Conservation (phyloP, 2,797 vertebrate species). For the Nasua narica region DNA sequence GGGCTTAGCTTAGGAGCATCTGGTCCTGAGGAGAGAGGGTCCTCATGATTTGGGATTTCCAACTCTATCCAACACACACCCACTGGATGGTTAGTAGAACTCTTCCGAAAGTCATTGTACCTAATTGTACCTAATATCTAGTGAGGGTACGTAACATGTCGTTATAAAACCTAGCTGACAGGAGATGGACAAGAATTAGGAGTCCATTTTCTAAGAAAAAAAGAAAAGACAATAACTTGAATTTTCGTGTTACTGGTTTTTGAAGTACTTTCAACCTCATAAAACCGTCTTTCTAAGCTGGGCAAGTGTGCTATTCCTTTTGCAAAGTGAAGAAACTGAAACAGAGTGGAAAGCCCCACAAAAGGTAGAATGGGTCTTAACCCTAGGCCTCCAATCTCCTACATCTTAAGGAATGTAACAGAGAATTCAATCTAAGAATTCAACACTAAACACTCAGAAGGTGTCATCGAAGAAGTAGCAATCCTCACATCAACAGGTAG, state of each 20-base stretch:
- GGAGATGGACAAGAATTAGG: background rate
- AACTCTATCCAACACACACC: background rate
- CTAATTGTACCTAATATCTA: background rate
- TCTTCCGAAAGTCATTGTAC: background rate
- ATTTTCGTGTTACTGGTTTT: background rate
- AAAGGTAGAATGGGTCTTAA: background rate
- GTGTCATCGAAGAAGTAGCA: background rate
- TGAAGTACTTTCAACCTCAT: constrained; percentile 20
- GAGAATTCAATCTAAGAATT: constrained; percentile 18
- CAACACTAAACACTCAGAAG: background rate
- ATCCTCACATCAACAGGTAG: background rate
- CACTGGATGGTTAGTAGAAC: background rate
- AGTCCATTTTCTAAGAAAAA: background rate
- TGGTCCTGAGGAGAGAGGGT: background rate
- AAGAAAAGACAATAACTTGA: background rate
- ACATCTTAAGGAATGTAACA: background rate
- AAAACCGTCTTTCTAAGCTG: background rate
- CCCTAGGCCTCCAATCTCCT: background rate
- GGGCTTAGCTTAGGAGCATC: background rate
- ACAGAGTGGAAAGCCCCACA: background rate
- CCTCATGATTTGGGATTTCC: constrained; percentile 4
- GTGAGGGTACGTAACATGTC: background rate
- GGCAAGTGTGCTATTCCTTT: background rate
- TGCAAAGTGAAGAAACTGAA: background rate
- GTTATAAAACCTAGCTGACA: background rate